Percentiles rank a stretch among this genome's conserved stretches.
Conservation (phyloP, 2,797 vertebrate genomes). For the Vultur gryphus region DNA sequence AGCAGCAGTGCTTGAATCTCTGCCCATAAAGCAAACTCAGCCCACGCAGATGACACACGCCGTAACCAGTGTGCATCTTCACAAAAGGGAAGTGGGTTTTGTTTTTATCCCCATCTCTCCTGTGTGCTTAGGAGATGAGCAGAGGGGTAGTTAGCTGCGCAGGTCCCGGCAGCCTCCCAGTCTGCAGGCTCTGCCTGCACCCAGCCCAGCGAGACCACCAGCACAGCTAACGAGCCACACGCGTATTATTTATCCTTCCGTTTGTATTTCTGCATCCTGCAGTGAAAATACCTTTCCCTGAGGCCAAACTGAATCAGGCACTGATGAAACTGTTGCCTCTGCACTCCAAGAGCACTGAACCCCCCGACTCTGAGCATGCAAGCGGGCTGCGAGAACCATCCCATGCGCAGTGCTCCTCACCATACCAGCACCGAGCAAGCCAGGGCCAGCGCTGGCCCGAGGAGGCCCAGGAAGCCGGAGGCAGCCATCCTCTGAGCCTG, state of each 20-base stretch:
- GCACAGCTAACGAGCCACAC: accelerated
- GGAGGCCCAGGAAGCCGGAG: background rate
- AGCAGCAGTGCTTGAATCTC: background rate
- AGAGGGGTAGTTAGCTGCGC: background rate
- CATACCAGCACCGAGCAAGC: background rate
- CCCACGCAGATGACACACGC: accelerated
- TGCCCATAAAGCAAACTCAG: background rate
- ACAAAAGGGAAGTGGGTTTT: background rate
- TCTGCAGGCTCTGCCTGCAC: background rate
- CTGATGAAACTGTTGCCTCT: background rate
- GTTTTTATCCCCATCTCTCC: background rate
- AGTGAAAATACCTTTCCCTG: background rate
- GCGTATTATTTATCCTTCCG: accelerated
- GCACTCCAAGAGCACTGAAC: background rate
- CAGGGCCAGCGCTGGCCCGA: accelerated
- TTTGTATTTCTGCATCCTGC: background rate
- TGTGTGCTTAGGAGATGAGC: background rate
- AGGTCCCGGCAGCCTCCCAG: accelerated
- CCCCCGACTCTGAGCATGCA: accelerated
- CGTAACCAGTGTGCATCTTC: background rate
- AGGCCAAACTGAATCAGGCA: background rate
- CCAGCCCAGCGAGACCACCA: background rate
- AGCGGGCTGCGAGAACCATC: background rate
- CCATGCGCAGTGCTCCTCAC: accelerated
- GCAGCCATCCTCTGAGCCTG: accelerated